Evolutionary conservation across 2,888 invertebrate species (phyloP).

Genomic region (Ischnura elegans): DNA sequence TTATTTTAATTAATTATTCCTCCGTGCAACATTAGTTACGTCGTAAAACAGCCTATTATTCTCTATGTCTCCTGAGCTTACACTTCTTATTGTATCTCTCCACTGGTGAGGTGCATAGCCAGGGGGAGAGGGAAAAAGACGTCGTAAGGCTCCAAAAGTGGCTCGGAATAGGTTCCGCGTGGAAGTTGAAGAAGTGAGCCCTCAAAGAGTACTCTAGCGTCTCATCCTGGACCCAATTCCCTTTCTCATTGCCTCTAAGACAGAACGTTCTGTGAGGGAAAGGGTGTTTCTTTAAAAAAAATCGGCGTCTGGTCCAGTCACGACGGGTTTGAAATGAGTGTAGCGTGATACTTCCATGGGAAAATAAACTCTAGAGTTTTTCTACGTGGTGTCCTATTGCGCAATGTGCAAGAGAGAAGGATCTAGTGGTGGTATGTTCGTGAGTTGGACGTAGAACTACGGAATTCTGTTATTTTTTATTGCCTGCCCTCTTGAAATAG

Average conservation of each 20-base stretch:
- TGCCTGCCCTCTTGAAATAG: neutral
- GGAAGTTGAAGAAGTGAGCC: neutral
- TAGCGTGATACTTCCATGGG: neutral
- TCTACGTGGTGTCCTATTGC: neutral
- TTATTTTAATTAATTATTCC: no score
- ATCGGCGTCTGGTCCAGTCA: neutral
- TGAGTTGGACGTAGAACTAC: neutral
- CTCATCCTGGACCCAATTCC: neutral
- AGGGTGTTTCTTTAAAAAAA: neutral
- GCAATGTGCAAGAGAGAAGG: neutral
- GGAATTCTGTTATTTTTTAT: no score
- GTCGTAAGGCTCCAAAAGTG: neutral
- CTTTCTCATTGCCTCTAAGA: neutral
- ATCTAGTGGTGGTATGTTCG: neutral
- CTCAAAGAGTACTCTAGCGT: neutral
- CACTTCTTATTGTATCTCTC: neutral
- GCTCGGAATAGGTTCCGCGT: neutral
- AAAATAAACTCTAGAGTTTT: neutral
- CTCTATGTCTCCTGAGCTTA: neutral
- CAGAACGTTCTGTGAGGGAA: no score
- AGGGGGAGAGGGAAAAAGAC: neutral
- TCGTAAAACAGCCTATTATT: conserved; percentile 48
- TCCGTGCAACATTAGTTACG: conserved; percentile 8
- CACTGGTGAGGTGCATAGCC: neutral
- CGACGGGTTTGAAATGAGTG: neutral